Conservation (phyloP, 2,888 invertebrate species). For the Melitaea athalia region DNA sequence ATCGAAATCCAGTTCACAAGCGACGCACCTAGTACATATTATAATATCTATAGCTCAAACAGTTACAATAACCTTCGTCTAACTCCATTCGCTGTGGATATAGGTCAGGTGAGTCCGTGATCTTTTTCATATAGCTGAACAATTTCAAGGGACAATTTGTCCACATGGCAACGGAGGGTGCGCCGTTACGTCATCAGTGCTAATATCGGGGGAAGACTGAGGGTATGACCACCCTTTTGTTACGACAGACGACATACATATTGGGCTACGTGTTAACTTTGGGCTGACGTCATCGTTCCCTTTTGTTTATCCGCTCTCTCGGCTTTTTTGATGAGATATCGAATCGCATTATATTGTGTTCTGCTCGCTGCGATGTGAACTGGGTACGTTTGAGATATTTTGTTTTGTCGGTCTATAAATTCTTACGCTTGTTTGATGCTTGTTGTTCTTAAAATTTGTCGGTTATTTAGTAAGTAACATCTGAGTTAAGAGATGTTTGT, state of each 20-base stretch:
- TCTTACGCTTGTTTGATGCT: background rate
- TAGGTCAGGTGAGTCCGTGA: constrained; percentile 32
- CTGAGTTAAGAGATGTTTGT: background rate
- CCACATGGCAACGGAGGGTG: constrained; percentile 34
- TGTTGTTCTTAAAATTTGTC: background rate
- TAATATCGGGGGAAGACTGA: constrained; percentile 20
- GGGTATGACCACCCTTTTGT: constrained; percentile 16
- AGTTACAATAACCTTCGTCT: constrained; percentile 2
- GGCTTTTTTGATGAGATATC: constrained; percentile 19
- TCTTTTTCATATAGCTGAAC: constrained; percentile 25
- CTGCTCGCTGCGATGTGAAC: constrained; percentile 20
- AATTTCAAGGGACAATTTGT: constrained; percentile 14
- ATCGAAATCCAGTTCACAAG: background rate
- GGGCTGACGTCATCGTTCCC: constrained; percentile 36
- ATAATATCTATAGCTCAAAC: constrained; percentile 1
- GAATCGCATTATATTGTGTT: constrained; percentile 18
- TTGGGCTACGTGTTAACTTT: constrained; percentile 12
- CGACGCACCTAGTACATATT: background rate
- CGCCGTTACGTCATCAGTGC: constrained; percentile 30
- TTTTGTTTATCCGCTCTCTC: constrained; percentile 29
- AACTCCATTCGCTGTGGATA: constrained; percentile 18
- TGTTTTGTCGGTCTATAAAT: background rate
- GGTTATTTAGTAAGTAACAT: background rate
- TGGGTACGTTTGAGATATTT: constrained; percentile 10
- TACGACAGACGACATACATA: constrained; percentile 20